Conservation (phyloP, 2,888 invertebrate genomes). For the Cephus spinipes region DNA sequence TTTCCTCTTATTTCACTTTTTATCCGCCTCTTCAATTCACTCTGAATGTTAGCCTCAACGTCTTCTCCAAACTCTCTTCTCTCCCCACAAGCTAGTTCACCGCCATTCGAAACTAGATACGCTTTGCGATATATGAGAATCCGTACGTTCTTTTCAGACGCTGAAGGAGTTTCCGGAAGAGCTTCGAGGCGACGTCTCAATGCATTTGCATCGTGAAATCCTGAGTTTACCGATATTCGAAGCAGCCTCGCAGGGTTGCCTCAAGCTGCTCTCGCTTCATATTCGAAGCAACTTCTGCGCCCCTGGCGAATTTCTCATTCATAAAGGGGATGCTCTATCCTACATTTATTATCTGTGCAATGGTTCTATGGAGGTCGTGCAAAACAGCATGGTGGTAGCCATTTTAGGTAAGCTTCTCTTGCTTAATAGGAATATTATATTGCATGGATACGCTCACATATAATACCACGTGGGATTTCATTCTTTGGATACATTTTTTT, state of each 20-base stretch:
- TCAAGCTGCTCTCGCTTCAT: slow-evolving; percentile 91
- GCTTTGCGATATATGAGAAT: not conserved
- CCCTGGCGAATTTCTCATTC: slow-evolving; percentile 94
- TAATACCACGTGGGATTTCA: not conserved
- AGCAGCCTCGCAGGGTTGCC: slow-evolving; percentile 92
- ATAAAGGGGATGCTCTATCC: slow-evolving; percentile 93
- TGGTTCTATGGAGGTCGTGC: slow-evolving; percentile 97
- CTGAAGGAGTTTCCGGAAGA: slow-evolving; percentile 97
- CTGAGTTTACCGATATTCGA: slow-evolving; percentile 95
- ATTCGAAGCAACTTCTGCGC: slow-evolving; percentile 96
- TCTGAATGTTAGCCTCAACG: not conserved
- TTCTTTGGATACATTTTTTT: not conserved
- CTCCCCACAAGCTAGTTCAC: not conserved
- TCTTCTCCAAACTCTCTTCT: not conserved
- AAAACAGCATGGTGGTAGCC: slow-evolving; percentile 96
- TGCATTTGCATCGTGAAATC: slow-evolving; percentile 95
- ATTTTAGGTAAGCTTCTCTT: slow-evolving; percentile 82
- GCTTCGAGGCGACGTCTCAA: slow-evolving; percentile 92
- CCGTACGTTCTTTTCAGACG: slow-evolving; percentile 73
- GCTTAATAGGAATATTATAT: not conserved
- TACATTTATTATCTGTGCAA: slow-evolving; percentile 97
- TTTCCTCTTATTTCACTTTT: not conserved
- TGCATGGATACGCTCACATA: not conserved
- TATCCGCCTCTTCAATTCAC: not conserved
- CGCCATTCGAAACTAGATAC: not conserved